A percentile compares a stretch with the other conserved stretches of the same genome.
These are phyloP conservation scores for Physeter macrocephalus DNA, from an alignment of 2,113 vertebrate genomes.

Conservation along the genomic window DNA sequence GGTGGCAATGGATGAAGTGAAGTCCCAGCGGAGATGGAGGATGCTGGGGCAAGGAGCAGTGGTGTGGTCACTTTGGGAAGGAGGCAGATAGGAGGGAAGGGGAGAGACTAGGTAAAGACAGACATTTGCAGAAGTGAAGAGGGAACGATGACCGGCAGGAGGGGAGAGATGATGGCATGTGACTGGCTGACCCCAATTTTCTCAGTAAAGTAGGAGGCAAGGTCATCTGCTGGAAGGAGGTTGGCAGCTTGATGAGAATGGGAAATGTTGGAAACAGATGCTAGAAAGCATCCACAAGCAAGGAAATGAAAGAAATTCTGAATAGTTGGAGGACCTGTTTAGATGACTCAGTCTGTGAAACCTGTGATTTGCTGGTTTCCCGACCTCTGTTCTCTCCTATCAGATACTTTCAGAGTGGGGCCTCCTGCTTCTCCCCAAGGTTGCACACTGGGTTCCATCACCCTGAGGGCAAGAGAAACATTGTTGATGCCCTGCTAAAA, in stretches of 20 bases:
- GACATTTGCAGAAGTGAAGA: not conserved
- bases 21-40: not conserved
- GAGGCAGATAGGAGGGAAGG: not conserved
- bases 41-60: not conserved
- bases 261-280: not conserved
- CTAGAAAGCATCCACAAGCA: not conserved
- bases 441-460: not conserved
- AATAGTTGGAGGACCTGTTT: not conserved
- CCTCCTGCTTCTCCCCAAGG: not conserved
- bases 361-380: not conserved
- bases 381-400: not conserved
- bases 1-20: not conserved
- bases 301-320: not conserved
- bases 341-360: not conserved
- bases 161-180: not conserved
- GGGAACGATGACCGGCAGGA: not conserved
- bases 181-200: not conserved
- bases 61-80: not conserved
- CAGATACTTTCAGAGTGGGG: not conserved
- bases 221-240: not conserved
- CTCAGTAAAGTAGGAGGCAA: conserved; percentile 4
- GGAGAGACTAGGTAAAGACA: not conserved
- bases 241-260: not conserved
- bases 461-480: not conserved
- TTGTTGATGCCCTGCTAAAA: not conserved